phyloP scores from a whole-genome alignment of 2,113 vertebrate species.

The Misgurnus anguillicaudatus region DNA sequence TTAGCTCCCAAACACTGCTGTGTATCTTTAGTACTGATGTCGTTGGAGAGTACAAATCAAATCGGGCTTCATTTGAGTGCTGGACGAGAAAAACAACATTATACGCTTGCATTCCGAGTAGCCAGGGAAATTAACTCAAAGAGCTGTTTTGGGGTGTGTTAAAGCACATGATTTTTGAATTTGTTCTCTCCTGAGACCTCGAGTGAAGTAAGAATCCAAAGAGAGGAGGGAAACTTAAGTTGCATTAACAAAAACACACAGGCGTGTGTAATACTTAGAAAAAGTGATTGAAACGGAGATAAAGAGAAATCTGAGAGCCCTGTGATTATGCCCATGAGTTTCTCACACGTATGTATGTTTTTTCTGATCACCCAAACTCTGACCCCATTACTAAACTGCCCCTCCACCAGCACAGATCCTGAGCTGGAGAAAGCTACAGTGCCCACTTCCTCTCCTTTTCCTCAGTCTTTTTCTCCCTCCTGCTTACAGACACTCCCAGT shows the following conservation, averaged over 20 bases:
- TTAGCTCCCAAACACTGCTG: slow-evolving; percentile 18
- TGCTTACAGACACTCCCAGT: slow-evolving; percentile 61
- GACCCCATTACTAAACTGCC: slow-evolving; percentile 64
- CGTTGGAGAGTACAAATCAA: background rate
- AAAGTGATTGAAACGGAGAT: slow-evolving; percentile 52
- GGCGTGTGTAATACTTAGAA: slow-evolving; percentile 58
- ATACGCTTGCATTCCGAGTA: slow-evolving; percentile 24
- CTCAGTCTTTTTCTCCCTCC: slow-evolving; percentile 37
- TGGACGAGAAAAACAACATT: slow-evolving; percentile 19
- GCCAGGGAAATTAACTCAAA: background rate
- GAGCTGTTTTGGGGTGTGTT: slow-evolving; percentile 33
- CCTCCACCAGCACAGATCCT: slow-evolving; percentile 67
- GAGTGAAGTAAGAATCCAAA: slow-evolving; percentile 67
- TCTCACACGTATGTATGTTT: slow-evolving; percentile 55
- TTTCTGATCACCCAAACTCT: slow-evolving; percentile 73
- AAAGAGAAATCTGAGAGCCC: slow-evolving; percentile 58
- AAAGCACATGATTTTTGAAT: slow-evolving; percentile 22
- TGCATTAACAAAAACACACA: slow-evolving; percentile 63
- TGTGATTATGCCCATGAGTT: slow-evolving; percentile 63
- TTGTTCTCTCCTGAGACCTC: slow-evolving; percentile 61
- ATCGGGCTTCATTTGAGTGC: background rate
- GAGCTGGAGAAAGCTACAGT: slow-evolving; percentile 73
- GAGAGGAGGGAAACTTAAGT: slow-evolving; percentile 66
- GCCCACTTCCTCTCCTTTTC: slow-evolving; percentile 67
- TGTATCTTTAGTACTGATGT: slow-evolving; percentile 2